phyloP scores from a whole-genome alignment of 1,140 invertebrate species.

The Ylistrum balloti region DNA sequence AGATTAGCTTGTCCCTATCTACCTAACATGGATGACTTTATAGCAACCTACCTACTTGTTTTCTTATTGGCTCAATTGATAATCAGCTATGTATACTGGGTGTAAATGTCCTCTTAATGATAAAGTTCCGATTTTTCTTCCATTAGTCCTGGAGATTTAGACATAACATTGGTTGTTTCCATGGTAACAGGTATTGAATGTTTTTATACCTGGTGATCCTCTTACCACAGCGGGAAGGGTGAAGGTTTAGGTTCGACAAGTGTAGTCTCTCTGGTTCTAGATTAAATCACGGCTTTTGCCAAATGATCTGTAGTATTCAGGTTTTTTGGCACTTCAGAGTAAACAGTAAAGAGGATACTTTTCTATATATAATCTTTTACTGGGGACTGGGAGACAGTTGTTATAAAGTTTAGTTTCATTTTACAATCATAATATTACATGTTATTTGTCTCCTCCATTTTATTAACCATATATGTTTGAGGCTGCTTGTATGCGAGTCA shows the following conservation, averaged over 20 bases:
- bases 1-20: background rate
- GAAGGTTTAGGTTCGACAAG: background rate
- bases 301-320: too few species aligned
- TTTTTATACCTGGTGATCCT: background rate
- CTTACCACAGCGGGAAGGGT: background rate
- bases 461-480: too few species aligned
- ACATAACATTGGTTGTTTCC: background rate
- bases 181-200: background rate
- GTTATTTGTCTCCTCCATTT: too few species aligned
- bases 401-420: too few species aligned
- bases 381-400: too few species aligned
- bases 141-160: background rate
- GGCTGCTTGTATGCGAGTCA: too few species aligned
- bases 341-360: too few species aligned
- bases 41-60: background rate
- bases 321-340: too few species aligned
- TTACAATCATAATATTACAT: too few species aligned
- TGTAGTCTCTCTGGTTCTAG: too few species aligned
- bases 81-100: background rate
- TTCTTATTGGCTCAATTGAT: background rate
- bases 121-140: background rate
- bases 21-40: background rate
- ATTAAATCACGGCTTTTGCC: too few species aligned
- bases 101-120: background rate
- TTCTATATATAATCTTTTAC: too few species aligned